A percentile compares a stretch with the other conserved stretches of the same genome.
Evolutionary conservation across 2,113 vertebrate species (phyloP).

Genomic region (Monarcha castaneiventris): DNA sequence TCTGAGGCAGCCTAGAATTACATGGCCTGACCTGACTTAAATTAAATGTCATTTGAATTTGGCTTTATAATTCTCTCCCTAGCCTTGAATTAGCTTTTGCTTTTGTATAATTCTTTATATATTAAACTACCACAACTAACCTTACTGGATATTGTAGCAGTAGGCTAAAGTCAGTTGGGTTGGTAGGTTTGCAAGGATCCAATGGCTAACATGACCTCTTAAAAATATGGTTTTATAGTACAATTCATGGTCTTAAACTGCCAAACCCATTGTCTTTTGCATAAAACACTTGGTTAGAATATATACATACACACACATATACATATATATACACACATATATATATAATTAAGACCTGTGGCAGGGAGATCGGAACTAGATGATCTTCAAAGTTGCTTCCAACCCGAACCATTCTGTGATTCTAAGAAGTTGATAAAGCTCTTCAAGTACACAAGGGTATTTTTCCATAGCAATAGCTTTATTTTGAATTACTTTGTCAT

Average conservation of each 20-base stretch:
- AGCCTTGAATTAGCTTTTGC: background rate
- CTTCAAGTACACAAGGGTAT: background rate
- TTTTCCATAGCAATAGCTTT: background rate
- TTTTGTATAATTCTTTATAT: background rate
- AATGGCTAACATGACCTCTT: background rate
- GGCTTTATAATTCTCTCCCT: background rate
- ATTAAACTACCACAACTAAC: background rate
- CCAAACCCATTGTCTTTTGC: background rate
- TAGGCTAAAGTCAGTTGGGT: background rate
- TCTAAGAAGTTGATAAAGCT: background rate
- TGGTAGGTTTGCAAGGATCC: background rate
- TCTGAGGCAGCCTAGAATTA: background rate
- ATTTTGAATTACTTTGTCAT: background rate
- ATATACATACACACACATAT: background rate
- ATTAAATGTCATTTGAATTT: background rate
- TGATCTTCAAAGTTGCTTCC: background rate
- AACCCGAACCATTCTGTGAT: background rate
- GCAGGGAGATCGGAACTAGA: background rate
- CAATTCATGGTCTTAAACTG: background rate
- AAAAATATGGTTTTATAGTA: background rate
- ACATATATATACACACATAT: background rate
- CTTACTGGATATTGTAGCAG: background rate
- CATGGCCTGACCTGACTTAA: accelerated
- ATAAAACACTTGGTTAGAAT: background rate
- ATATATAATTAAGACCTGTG: background rate